Base-by-base conservation (phyloP, 2,888 invertebrate species). In the Phalangium opilio region DNA sequence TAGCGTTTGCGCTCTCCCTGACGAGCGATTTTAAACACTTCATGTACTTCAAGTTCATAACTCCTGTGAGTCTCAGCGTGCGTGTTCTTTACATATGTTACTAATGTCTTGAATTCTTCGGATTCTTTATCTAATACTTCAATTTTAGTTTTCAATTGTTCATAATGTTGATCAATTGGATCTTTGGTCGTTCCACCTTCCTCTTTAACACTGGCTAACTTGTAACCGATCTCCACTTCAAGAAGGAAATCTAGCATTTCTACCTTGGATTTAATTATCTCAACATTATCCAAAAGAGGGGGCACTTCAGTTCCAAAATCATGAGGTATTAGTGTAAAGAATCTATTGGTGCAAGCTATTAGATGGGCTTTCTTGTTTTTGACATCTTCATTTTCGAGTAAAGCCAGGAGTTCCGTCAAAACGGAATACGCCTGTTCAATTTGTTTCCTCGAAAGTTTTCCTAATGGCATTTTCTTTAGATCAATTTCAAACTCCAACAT, bases 381-480 rank as follows among this genome's bases (percentile, higher is more conserved):
- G 11, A 32, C 44, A 52, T 33, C 38, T n/a, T 15, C 20, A 46
- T 47, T 44, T 10, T 45, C 44, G 20, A 56, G 41, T 32, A 53
- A 58, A 10, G 70, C 52, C 43, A 66, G 63, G 17, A 71, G 57
- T 54, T 72, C 70, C 35, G 62, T 66, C 18, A 98, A 69, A 1
- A 93, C 81, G 44, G 68, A 68, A 63, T 83, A 95, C 0, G 95
- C 96, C 33, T 76, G 71, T 61, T 83, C 78, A 48, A 98, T 80
- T 70, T 93, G 90, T 47, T 81, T 79, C 63, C 83, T 80, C 2
- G 91, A 91, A 11, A 98, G 67, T 69, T 96, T 96, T 18, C 96
- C 98, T 8, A 98, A 70, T 0, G 98, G 98, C 96, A 98, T 95
- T 69, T 96, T 95, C 53, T 91, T 89, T 59, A 85, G 76, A 66